Conservation (phyloP, 2,888 invertebrate species). For the Taenaris catops region DNA sequence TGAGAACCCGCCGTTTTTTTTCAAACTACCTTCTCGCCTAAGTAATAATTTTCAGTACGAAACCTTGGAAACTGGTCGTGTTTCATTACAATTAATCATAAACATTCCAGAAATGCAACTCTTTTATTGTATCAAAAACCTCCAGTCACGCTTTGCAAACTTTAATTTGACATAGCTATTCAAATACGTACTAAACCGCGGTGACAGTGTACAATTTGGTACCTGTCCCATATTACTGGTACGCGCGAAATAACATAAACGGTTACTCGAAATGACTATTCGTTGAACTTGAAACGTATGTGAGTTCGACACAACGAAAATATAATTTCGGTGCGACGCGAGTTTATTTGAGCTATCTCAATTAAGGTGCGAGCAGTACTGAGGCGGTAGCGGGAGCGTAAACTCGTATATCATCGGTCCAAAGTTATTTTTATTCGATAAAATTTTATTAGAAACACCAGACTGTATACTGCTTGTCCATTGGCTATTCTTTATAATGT, state of each 20-base stretch:
- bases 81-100: background rate
- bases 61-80: no score
- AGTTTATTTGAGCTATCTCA: constrained; percentile 19
- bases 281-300: constrained; percentile 19
- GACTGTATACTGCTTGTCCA: no score
- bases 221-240: background rate
- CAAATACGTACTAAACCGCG: background rate
- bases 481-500: no score
- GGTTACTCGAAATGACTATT: constrained; percentile 16
- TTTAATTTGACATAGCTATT: background rate
- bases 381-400: background rate
- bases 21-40: no score
- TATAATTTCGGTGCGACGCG: constrained; percentile 20
- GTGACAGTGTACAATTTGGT: background rate
- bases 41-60: no score
- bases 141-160: no score
- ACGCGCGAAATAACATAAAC: constrained; percentile 8
- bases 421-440: no score
- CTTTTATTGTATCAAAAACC: no score
- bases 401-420: no score
- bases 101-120: no score
- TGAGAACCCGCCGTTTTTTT: no score
- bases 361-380: background rate
- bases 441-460: no score
- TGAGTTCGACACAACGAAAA: constrained; percentile 20